These are phyloP conservation scores for Catharus minimus DNA, from an alignment of 2,113 vertebrate genomes.

Conservation along the genomic window DNA sequence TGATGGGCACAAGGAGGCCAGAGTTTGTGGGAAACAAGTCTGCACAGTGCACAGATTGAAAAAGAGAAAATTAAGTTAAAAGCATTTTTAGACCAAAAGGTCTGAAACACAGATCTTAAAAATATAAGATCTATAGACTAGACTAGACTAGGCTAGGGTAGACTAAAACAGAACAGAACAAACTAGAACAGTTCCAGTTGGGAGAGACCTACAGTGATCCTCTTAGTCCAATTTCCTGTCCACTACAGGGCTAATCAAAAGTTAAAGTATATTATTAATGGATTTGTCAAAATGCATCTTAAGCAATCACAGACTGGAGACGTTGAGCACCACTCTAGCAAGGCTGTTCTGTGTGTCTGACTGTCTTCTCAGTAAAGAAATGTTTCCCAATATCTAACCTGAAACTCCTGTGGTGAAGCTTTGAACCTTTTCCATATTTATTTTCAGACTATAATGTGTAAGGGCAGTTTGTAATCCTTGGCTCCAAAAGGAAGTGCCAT, in stretches of 20 bases:
- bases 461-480: background rate
- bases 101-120: background rate
- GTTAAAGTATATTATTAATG: background rate
- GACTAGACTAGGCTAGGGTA: background rate
- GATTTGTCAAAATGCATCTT: background rate
- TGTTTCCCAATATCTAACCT: background rate
- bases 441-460: background rate
- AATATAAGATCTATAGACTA: background rate
- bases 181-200: background rate
- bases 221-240: background rate
- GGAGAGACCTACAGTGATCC: background rate
- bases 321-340: background rate
- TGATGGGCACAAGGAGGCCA: background rate
- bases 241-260: background rate
- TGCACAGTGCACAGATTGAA: background rate
- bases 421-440: background rate
- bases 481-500: background rate
- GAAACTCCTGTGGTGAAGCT: background rate
- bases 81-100: background rate
- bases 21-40: background rate
- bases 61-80: background rate
- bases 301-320: background rate
- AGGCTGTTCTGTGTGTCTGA: background rate
- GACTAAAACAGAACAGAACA: background rate
- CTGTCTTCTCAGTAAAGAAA: background rate